Base-by-base conservation (phyloP, 2,888 invertebrate genomes). In the Vesta saturnalis region DNA sequence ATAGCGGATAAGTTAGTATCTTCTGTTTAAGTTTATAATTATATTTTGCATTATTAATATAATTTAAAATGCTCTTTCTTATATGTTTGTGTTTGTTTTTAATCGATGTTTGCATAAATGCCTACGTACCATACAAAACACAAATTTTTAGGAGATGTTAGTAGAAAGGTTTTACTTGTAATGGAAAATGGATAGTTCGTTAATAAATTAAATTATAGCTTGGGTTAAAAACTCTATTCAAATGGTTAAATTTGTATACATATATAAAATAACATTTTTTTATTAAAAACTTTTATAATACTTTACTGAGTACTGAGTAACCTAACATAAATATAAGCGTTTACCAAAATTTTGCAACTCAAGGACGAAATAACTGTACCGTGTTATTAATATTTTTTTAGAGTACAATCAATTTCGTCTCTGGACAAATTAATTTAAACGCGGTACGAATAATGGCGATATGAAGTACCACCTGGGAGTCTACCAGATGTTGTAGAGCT, bases 381-480 rank as follows among this genome's bases (percentile, higher is more conserved):
- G 52, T 39, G n/a, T 10, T 39, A 39, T n/a, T 39, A n/a, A 39
- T n/a, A 39, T 39, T 39, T 39, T 39, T n/a, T 39, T 6, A 39
- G n/a, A 39, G 39, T 39, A 39, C 39, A 39, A 39, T 39, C 39
- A 39, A 39, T 39, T 39, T 39, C 39, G 39, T 39, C 39, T 39
- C 8, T 39, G 39, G 2, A 23, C 8, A n/a, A 39, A 39, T 10
- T 23, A 39, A 6, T 39, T 89, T 92, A 95, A 83, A 94, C 93
- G 85, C 93, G 92, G 87, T 94, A 94, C 79, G 94, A 93, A 87
- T 90, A 94, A 85, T 94, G 93, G 80, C 94, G 92, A 86, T 94
- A 94, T 80, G 85, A 86, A 81, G 92, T 93, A 83, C 94, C 94
- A 81, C 92, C 90, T 74, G 94, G 95, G 83, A 94, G 88, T 83